Percentiles rank a stretch among this genome's conserved stretches.
Conservation (phyloP, 2,113 vertebrate genomes). For the Ursus arctos region DNA sequence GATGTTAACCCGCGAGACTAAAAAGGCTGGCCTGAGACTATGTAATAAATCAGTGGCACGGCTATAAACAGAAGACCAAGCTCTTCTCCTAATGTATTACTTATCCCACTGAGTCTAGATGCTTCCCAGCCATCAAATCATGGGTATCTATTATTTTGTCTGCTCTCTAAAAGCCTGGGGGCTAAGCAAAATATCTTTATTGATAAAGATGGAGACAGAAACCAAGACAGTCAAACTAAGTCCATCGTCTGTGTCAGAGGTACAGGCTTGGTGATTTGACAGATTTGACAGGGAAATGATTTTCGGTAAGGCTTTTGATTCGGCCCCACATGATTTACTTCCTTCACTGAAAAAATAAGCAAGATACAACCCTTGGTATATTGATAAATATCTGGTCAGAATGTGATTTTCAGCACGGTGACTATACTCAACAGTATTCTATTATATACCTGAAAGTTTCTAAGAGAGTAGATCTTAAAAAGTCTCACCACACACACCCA, state of each 20-base stretch:
- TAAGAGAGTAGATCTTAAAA: not conserved
- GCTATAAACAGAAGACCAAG: not conserved
- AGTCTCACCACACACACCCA: not conserved
- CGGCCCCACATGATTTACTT: not conserved
- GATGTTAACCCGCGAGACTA: not conserved
- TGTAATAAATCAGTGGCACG: not conserved
- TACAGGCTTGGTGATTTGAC: not conserved
- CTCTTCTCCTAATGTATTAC: slow-evolving; percentile 38
- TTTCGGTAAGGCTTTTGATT: slow-evolving; percentile 33
- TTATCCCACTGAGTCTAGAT: not conserved
- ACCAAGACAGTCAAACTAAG: slow-evolving; percentile 36
- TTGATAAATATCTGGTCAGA: not conserved
- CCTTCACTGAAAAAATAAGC: not conserved
- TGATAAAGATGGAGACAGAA: slow-evolving; percentile 14
- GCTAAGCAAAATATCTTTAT: slow-evolving; percentile 34
- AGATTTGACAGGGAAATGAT: not conserved
- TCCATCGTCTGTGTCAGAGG: not conserved
- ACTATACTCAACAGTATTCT: not conserved
- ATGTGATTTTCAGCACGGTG: not conserved
- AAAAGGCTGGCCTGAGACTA: not conserved
- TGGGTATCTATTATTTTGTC: slow-evolving; percentile 15
- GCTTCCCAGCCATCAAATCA: slow-evolving; percentile 1
- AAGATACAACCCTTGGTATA: not conserved
- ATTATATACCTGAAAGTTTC: not conserved
- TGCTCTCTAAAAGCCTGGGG: slow-evolving; percentile 9